phyloP scores from a whole-genome alignment of 2,888 invertebrate species.

The Eilema sororculum region DNA sequence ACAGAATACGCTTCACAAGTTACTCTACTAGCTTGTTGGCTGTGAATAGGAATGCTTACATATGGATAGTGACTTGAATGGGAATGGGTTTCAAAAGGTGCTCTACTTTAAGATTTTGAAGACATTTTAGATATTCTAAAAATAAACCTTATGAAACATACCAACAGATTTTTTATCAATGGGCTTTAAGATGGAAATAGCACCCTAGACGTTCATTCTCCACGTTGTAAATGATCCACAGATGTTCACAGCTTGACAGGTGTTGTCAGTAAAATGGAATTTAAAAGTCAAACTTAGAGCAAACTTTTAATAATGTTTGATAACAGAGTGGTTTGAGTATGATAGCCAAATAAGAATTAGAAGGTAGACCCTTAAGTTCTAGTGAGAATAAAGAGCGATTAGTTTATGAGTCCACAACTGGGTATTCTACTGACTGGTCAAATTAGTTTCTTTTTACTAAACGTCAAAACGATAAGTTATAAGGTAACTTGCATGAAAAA shows the following conservation, averaged over 20 bases:
- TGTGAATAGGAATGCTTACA: neutral
- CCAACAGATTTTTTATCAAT: neutral
- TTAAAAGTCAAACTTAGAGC: neutral
- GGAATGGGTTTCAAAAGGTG: conserved; percentile 1
- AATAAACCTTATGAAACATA: neutral
- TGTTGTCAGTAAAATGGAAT: neutral
- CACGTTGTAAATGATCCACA: neutral
- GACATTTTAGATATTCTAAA: neutral
- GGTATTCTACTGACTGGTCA: too few species aligned
- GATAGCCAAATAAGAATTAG: too few species aligned
- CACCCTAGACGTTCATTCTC: neutral
- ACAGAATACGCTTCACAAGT: neutral
- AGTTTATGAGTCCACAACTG: neutral
- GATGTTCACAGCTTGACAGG: neutral
- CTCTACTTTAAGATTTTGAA: conserved; percentile 1
- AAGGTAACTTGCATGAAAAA: too few species aligned
- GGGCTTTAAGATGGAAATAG: neutral
- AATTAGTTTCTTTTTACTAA: too few species aligned
- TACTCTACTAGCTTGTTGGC: neutral
- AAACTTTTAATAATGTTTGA: neutral
- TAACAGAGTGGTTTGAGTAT: too few species aligned
- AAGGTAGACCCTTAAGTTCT: neutral
- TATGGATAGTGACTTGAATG: neutral
- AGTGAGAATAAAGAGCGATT: neutral
- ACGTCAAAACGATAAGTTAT: too few species aligned